Base-by-base conservation (phyloP, 2,888 invertebrate species). In the Sarcophaga caerulescens region DNA sequence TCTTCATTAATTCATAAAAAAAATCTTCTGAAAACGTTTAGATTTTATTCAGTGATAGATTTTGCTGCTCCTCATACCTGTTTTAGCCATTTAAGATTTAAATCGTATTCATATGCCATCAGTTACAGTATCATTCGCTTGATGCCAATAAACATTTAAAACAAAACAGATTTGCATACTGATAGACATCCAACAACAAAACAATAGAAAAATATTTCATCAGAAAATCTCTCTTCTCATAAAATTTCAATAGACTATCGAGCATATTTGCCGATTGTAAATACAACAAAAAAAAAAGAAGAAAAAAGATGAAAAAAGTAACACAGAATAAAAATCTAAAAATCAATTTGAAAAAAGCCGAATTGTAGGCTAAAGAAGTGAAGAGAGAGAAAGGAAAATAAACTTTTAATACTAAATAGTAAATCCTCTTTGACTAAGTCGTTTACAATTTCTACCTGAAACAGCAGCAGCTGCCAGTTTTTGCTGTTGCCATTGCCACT, bases 391-490 rank as follows among this genome's bases (percentile, higher is more conserved):
- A 52, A 12, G 57, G 14, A 57, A 66, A 23, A 63, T 10, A 35
- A 25, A 12, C 52, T 17, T 52, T 52, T 52, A 23, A 47, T 75
- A 25, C 76, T 81, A 76, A 81, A 76, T 81, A 60, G 59, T 52
- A 78, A 86, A 86, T 83, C 77, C 83, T 83, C 80, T 86, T 86
- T 77, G 52, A 52, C 65, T 81, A 77, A 83, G 77, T 14, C 47
- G 21, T 70, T 77, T 74, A 52, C 60, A 77, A 77, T 78, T 60
- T 19, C 85, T 81, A 82, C 70, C 70, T 75, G 70, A 35, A 76
- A 59, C 12, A 82, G 17, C 12, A 82, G 25, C 65, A 45, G 60
- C 65, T 66, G 76, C 52, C 69, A 57, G 12, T 80, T 69, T 65
- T 73, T 77, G 79, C 8, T 35, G 35, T 35, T 35, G 35, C 10